Evolutionary conservation across 2,888 invertebrate genomes (phyloP).

Genomic region (Omphaloscelis lunosa): DNA sequence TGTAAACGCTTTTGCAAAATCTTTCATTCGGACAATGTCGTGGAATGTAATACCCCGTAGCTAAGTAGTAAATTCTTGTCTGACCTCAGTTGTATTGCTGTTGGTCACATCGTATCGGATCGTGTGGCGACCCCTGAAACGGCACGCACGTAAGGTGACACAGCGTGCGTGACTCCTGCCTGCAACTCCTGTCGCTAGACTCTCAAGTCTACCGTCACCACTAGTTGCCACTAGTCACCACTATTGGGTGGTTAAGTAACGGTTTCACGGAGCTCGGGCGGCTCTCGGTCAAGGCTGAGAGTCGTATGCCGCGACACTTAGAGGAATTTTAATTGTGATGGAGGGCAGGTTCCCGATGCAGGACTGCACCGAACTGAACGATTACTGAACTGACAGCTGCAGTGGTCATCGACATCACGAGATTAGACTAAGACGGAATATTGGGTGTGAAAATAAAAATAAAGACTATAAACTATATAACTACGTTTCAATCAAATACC

Average conservation of each 20-base stretch:
- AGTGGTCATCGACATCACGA: too few relatives aligned
- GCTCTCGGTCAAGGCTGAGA: constrained; percentile 1
- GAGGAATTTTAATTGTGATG: not conserved
- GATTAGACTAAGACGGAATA: too few relatives aligned
- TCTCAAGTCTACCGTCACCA: not conserved
- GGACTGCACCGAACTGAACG: too few relatives aligned
- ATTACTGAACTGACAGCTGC: too few relatives aligned
- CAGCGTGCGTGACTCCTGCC: not conserved
- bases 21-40: not conserved
- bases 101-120: not conserved
- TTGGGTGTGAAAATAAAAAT: too few relatives aligned
- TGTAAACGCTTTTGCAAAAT: not conserved
- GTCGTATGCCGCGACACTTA: not conserved
- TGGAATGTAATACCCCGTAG: not conserved
- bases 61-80: not conserved
- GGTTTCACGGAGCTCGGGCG: not conserved
- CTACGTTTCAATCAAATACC: too few relatives aligned
- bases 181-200: not conserved
- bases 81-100: not conserved
- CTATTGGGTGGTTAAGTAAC: not conserved
- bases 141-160: not conserved
- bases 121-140: not conserved
- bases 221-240: too few relatives aligned
- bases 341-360: too few relatives aligned
- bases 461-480: too few relatives aligned